Conservation (phyloP, 92 coral and sea anemone genomes). For the Phenganax subtilis region DNA sequence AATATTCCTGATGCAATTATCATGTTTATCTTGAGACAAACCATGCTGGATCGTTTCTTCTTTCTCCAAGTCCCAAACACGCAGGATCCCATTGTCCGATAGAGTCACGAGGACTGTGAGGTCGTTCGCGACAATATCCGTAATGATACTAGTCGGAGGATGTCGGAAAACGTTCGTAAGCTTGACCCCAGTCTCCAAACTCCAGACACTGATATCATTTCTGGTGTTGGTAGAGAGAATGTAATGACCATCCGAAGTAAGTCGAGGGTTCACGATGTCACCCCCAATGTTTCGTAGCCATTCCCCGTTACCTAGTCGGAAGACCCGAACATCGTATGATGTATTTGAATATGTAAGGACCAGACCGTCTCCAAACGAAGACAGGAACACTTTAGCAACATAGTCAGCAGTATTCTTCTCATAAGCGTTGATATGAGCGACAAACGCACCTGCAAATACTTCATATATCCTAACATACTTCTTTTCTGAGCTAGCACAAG, state of each 20-base stretch:
- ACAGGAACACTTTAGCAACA: conserved; percentile 61
- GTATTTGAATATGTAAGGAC: conserved; percentile 64
- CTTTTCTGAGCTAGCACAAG: conserved; percentile 61
- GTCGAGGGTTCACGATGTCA: conserved; percentile 80
- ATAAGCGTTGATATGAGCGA: conserved; percentile 64
- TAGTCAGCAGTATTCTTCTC: conserved; percentile 66
- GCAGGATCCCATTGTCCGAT: conserved; percentile 80
- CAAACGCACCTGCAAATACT: conserved; percentile 47
- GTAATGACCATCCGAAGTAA: conserved; percentile 79
- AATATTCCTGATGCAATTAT: conserved; percentile 30
- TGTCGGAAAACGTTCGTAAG: conserved; percentile 83
- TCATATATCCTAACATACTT: conserved; percentile 68
- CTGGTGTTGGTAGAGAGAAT: conserved; percentile 83
- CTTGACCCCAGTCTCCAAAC: conserved; percentile 84
- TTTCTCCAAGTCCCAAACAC: conserved; percentile 92
- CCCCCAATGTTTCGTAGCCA: conserved; percentile 91
- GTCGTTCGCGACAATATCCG: conserved; percentile 63
- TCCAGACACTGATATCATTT: conserved; percentile 93
- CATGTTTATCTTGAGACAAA: conserved; percentile 63
- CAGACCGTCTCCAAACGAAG: conserved; percentile 88
- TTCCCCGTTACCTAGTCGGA: conserved; percentile 65
- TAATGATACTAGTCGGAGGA: conserved; percentile 82
- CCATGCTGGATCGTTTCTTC: conserved; percentile 73
- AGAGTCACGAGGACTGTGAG: conserved; percentile 74
- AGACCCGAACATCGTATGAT: conserved; percentile 75